phyloP scores from a whole-genome alignment of 2,888 invertebrate species.

The Pristionchus maxplancki region DNA sequence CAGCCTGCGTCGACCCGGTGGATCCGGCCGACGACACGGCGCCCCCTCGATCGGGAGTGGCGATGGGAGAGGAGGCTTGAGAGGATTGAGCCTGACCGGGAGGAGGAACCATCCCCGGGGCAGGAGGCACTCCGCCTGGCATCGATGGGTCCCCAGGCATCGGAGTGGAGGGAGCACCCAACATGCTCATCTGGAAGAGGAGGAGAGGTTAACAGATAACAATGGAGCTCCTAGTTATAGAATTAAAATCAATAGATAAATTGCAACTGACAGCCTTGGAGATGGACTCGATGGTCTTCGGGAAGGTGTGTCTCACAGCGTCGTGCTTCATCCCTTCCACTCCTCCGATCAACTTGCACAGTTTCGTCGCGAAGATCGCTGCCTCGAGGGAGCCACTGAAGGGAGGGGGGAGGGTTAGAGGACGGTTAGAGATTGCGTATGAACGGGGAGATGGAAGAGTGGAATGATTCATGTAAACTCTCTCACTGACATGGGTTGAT shows the following conservation, averaged over 20 bases:
- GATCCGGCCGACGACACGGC: background rate
- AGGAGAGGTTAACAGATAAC: background rate
- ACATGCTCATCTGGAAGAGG: constrained; percentile 45
- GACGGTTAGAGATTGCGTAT: background rate
- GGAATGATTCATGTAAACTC: background rate
- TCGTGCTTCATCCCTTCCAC: constrained; percentile 40
- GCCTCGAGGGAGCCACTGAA: constrained; percentile 49
- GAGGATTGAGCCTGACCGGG: background rate
- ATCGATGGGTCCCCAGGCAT: background rate
- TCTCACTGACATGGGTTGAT: background rate
- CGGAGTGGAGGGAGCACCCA: background rate
- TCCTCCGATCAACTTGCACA: constrained; percentile 49
- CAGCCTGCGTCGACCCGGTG: background rate
- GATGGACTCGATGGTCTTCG: constrained; percentile 46
- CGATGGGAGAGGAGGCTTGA: background rate
- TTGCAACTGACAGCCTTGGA: constrained; percentile 24
- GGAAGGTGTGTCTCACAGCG: constrained; percentile 30
- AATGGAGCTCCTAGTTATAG: background rate
- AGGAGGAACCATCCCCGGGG: background rate
- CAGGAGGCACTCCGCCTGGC: background rate
- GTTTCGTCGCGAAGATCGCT: constrained; percentile 48
- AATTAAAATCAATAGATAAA: too few species aligned
- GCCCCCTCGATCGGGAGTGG: background rate
- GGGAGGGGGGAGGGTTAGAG: background rate
- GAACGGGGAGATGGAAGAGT: background rate